Base-by-base conservation (phyloP, 2,888 invertebrate genomes). In the Lycophotia porphyrea region DNA sequence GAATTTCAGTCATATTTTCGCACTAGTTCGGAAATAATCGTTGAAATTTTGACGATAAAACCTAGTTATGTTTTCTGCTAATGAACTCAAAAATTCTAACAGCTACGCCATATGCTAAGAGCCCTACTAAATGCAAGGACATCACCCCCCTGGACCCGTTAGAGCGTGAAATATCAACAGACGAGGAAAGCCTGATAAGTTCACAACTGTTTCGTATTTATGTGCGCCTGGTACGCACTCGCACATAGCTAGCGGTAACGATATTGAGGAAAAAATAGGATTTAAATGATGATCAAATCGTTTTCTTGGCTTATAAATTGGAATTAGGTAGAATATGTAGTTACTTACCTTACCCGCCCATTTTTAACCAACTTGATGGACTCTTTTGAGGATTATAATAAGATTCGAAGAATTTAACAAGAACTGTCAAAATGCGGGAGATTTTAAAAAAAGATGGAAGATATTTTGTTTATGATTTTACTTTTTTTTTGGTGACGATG, bases 131-230 rank as follows among this genome's bases (percentile, higher is more conserved):
- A 69, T 55, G 72, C 65, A 49, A 31, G 77, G 44, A 55, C 73
- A 47, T 70, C 74, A 74, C 81, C 77, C 77, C 67, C 36, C 36
- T 72, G 49, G 74, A 67, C 60, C 81, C 76, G 69, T 13, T 55
- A 60, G 73, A 84, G 39, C 85, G 74, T 86, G 84, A 84, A 84
- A 85, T 79, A 78, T 71, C 76, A 79, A 72, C 81, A 64, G 80
- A 63, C 74, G 61, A 76, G 66, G 27, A 55, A 49, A 58, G 65
- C 66, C 82, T 85, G 85, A 85, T 85, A 85, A 83, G 71, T 68
- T 52, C 47, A 52, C 78, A 72, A 80, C 80, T 77, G 81, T 52
- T 67, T 39, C 1, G 15, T 47, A 21, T 39, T 27, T 68, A 67
- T 60, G 67, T 0, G 1, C 24, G 58, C 78, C 70, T 82, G 52